Percentiles rank a stretch among this genome's conserved stretches.
phyloP scores from a whole-genome alignment of 2,113 vertebrate genomes.

The Tetrao urogallus region DNA sequence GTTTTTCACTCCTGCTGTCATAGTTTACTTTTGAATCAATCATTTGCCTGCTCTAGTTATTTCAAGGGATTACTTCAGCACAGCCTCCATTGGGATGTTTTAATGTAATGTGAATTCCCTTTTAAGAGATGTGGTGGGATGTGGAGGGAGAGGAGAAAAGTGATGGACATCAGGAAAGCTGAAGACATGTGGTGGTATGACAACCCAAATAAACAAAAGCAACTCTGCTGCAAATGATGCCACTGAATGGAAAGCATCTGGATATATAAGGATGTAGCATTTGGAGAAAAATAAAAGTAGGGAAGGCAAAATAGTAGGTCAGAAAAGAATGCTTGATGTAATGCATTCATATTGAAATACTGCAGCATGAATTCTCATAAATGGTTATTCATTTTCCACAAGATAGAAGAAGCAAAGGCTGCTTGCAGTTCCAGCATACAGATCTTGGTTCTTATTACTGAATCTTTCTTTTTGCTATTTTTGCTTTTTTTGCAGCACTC shows the following conservation, averaged over 20 bases:
- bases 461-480: background rate
- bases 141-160: background rate
- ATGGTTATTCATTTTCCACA: background rate
- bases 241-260: conserved; percentile 2
- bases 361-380: background rate
- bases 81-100: conserved; percentile 5
- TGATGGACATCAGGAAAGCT: conserved; percentile 13
- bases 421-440: background rate
- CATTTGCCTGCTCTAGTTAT: conserved; percentile 22
- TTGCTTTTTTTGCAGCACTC: background rate
- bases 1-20: background rate
- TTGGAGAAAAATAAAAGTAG: conserved; percentile 33
- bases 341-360: conserved; percentile 28
- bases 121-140: background rate
- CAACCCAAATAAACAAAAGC: conserved; percentile 12
- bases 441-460: background rate
- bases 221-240: background rate
- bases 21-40: conserved; percentile 34
- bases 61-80: conserved; percentile 48
- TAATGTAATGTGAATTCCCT: conserved; percentile 36
- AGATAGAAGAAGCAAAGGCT: background rate
- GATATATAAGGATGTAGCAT: background rate
- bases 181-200: conserved; percentile 38
- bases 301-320: background rate
- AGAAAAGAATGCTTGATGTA: conserved; percentile 25